Percentiles rank a stretch among this genome's conserved stretches.
Evolutionary conservation across 2,113 vertebrate species (phyloP).

Genomic region (Phyllopteryx taeniolatus): DNA sequence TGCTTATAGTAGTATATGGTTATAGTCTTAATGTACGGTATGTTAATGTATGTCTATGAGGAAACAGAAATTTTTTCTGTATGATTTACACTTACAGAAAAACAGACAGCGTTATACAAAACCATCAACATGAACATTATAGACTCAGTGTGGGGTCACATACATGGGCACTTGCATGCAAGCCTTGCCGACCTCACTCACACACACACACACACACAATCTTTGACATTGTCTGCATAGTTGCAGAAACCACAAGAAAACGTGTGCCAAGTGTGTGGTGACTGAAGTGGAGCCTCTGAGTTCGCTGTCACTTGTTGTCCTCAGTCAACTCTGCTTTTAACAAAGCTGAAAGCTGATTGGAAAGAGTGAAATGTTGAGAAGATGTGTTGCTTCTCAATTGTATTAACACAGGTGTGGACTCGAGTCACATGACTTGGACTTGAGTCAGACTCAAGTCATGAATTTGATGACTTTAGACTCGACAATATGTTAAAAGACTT

Average conservation of each 20-base stretch:
- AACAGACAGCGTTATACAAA: neutral
- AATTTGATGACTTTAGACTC: no score
- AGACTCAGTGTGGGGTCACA: neutral
- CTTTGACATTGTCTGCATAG: slow-evolving; percentile 76
- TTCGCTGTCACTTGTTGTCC: slow-evolving; percentile 28
- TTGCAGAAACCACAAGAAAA: slow-evolving; percentile 72
- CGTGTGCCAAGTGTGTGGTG: slow-evolving; percentile 71
- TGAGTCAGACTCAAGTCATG: no score
- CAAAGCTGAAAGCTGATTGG: neutral
- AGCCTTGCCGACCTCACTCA: slow-evolving; percentile 12
- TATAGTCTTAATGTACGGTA: no score
- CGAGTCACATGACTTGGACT: no score
- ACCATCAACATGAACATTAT: slow-evolving; percentile 8
- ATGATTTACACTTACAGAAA: neutral
- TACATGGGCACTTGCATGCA: slow-evolving; percentile 9
- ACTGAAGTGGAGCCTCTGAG: slow-evolving; percentile 58
- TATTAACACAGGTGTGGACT: neutral
- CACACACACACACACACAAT: slow-evolving; percentile 26
- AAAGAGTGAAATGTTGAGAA: neutral
- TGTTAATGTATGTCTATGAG: no score
- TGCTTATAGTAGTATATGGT: no score
- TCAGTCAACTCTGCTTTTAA: slow-evolving; percentile 19
- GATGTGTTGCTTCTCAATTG: neutral
- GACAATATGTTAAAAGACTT: no score
- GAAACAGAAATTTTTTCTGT: no score